A percentile compares a stretch with the other conserved stretches of the same genome.
phyloP scores from a whole-genome alignment of 2,113 vertebrate species.

The Anthoscopus minutus region DNA sequence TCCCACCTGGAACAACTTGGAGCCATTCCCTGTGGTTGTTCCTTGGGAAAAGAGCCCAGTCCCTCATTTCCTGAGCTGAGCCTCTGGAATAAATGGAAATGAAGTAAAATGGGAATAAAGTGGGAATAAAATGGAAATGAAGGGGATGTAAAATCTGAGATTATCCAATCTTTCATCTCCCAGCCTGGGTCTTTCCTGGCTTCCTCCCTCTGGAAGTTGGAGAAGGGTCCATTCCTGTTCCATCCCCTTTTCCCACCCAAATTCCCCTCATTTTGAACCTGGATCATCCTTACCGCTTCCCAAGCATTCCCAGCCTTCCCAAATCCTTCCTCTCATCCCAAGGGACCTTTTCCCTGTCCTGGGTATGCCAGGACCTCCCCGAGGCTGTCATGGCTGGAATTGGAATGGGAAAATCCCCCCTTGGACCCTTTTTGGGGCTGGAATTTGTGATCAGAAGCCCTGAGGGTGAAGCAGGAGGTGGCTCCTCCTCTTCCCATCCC shows the following conservation, averaged over 20 bases:
- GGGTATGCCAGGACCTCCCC: background rate
- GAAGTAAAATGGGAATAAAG: background rate
- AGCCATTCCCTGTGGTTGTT: background rate
- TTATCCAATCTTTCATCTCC: background rate
- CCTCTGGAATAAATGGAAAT: background rate
- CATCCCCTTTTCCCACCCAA: background rate
- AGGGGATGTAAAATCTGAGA: background rate
- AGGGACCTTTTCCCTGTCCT: background rate
- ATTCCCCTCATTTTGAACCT: background rate
- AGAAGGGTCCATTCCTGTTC: background rate
- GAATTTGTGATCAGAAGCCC: background rate
- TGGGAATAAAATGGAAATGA: too few species aligned
- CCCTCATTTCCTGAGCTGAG: background rate
- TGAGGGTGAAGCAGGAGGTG: background rate
- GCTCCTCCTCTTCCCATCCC: background rate
- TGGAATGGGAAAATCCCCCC: background rate
- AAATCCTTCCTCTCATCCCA: background rate
- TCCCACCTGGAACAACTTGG: background rate
- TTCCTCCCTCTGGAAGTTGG: background rate
- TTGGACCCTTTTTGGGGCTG: background rate
- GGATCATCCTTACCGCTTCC: background rate
- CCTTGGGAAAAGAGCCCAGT: background rate
- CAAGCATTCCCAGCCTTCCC: background rate
- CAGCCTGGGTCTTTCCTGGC: background rate
- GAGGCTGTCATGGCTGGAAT: accelerated